Base-by-base conservation (phyloP, 2,113 vertebrate species). In the Centropus bengalensis region DNA sequence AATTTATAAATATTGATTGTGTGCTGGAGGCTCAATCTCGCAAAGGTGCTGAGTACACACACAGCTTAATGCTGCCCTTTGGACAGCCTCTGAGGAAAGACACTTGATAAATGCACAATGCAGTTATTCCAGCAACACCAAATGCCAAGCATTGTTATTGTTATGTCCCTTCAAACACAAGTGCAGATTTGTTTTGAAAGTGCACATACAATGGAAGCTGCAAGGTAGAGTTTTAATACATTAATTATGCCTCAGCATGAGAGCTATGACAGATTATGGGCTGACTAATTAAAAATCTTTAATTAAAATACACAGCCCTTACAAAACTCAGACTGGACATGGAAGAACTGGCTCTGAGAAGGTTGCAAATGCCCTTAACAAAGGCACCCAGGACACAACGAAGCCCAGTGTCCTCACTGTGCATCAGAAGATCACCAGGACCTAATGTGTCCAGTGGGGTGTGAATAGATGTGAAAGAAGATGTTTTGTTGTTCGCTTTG, bases 181-280 rank as follows among this genome's bases (percentile, higher is more conserved):
- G 94, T 78, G 62, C 81, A 91, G 71, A 63, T 90, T 93, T 92
- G 79, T 82, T 90, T 90, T 96, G 95, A 92, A 96, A 82, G 93
- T 93, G 73, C 89, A 63, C 94, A 77, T 81, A 82, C 5, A 83
- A 88, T 68, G n/a, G 51, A 86, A 78, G 89, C 82, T 28, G 94
- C 82, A 70, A 92, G 90, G 83, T 87, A 33, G 96, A 92, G 88
- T 81, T 71, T 87, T 93, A 89, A 91, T 62, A 64, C 78, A 91
- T 93, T 91, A 96, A 89, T 87, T 91, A 95, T 56, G 78, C 68
- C 94, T 96, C 95, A 92, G 91, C 91, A 42, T 60, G 91, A 91
- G 89, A 88, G 86, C 86, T 91, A 88, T 82, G 91, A 85, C 93
- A 95, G 93, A 93, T 95, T 95, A 96, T 22, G 71, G 84, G 87